Percentiles rank a stretch among this genome's conserved stretches.
phyloP scores from a whole-genome alignment of 1,140 invertebrate genomes.

The Pseudomyrmex dendroicus region DNA sequence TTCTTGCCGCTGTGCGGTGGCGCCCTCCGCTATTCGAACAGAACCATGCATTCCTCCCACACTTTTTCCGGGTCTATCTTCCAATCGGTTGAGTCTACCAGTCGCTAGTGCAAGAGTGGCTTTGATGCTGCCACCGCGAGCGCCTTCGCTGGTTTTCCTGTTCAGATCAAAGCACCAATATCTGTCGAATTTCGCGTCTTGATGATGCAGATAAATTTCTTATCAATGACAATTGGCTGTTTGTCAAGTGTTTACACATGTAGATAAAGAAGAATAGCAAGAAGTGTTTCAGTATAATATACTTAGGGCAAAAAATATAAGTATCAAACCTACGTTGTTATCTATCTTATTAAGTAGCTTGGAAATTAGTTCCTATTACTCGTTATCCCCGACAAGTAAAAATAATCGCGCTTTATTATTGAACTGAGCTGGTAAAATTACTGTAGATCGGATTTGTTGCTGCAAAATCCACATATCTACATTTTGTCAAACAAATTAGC shows the following conservation, averaged over 20 bases:
- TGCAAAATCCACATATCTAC: too few species aligned
- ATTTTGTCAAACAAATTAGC: neutral
- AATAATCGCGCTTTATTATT: neutral
- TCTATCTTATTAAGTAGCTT: neutral
- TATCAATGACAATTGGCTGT: neutral
- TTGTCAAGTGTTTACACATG: neutral
- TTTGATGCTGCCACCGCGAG: slow-evolving; percentile 18
- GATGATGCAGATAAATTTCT: neutral
- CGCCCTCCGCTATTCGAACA: slow-evolving; percentile 74
- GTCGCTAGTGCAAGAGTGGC: slow-evolving; percentile 25
- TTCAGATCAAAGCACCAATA: neutral
- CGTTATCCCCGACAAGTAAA: neutral
- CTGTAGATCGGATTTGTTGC: too few species aligned
- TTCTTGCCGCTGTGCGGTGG: slow-evolving; percentile 76
- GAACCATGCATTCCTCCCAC: slow-evolving; percentile 45
- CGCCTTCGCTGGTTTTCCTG: neutral
- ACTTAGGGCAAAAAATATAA: neutral
- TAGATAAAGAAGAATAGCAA: neutral
- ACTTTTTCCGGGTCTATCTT: slow-evolving; percentile 39
- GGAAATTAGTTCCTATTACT: neutral
- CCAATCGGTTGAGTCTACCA: slow-evolving; percentile 47
- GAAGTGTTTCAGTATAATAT: neutral
- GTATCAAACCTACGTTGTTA: neutral
- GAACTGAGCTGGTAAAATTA: too few species aligned
- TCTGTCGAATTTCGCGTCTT: neutral